A percentile compares a stretch with the other conserved stretches of the same genome.
Evolutionary conservation across 2,888 invertebrate genomes (phyloP).

Genomic region (Tridacna crocea): DNA sequence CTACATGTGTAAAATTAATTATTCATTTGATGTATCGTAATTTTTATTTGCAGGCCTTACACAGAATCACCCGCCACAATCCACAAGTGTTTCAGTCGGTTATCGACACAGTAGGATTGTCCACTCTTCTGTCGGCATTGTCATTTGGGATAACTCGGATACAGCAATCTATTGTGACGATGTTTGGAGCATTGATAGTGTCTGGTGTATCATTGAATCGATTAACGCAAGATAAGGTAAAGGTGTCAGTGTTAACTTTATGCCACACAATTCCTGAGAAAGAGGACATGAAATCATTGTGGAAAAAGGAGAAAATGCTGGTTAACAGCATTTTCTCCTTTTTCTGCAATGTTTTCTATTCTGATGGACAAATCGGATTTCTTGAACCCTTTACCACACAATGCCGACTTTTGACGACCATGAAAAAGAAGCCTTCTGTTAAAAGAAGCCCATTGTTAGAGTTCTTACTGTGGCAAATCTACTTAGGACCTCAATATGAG

Average conservation of each 20-base stretch:
- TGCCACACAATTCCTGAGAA: background rate
- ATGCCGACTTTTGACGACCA: no score
- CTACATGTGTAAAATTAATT: no score
- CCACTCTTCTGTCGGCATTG: conserved; percentile 79
- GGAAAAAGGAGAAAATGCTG: conserved; percentile 2
- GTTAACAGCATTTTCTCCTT: background rate
- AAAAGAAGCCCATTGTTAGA: no score
- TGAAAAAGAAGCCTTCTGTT: no score
- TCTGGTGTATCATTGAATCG: conserved; percentile 76
- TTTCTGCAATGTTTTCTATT: no score
- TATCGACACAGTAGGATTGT: conserved; percentile 83
- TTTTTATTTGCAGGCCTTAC: conserved; percentile 78
- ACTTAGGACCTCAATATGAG: no score
- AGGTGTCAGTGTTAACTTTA: background rate
- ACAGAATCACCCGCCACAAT: conserved; percentile 80
- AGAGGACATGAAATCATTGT: background rate
- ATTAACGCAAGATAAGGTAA: conserved; percentile 82
- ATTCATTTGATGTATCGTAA: no score
- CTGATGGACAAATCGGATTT: no score
- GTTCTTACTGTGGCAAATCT: no score
- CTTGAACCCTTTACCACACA: no score
- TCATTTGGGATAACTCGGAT: conserved; percentile 80
- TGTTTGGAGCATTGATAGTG: conserved; percentile 81
- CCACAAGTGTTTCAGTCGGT: conserved; percentile 82
- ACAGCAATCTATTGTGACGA: conserved; percentile 83